Conservation (phyloP, 2,888 invertebrate genomes). For the Tipula lateralis region DNA sequence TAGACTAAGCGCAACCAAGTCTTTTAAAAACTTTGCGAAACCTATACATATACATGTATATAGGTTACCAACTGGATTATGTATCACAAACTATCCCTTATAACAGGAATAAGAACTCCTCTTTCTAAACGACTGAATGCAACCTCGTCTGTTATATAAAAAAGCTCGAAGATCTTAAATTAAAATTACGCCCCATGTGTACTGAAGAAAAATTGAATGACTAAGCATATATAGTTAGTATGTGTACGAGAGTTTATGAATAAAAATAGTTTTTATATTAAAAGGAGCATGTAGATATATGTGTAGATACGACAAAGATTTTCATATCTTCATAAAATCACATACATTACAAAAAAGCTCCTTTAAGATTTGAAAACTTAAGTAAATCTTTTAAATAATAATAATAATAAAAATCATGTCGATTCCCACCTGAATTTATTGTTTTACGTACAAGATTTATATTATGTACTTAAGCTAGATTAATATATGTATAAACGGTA, state of each 20-base stretch:
- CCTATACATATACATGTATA: too few species aligned
- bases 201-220: not conserved
- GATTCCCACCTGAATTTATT: conserved; percentile 24
- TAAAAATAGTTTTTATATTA: not conserved
- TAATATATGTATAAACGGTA: not conserved
- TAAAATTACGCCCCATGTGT: not conserved
- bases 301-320: not conserved
- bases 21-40: too few species aligned
- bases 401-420: conserved; percentile 2
- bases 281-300: not conserved
- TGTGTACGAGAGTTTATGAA: too few species aligned
- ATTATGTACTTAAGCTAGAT: not conserved
- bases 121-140: too few species aligned
- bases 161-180: not conserved
- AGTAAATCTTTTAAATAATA: conserved; percentile 24
- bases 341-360: not conserved
- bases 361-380: not conserved
- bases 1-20: too few species aligned
- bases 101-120: too few species aligned
- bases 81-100: too few species aligned
- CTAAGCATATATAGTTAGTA: not conserved
- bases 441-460: not conserved
- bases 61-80: too few species aligned
- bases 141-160: too few species aligned
- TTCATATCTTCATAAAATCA: not conserved